A percentile compares a stretch with the other conserved stretches of the same genome.
Conservation (phyloP, 2,113 vertebrate genomes). For the Lontra canadensis region DNA sequence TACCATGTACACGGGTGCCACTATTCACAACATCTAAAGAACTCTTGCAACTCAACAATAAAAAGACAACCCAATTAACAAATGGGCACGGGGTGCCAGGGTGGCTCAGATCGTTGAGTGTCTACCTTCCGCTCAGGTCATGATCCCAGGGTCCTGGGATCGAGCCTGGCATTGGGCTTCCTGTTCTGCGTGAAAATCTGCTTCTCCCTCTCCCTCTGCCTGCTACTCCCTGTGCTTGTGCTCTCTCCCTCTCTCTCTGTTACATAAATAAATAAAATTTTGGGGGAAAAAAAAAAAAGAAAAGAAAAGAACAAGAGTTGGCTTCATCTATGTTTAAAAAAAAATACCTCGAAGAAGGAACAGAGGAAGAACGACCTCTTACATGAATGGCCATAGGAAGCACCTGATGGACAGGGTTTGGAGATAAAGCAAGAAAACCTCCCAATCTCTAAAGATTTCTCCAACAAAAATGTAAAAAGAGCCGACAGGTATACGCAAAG, state of each 20-base stretch:
- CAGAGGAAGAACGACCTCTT: not conserved
- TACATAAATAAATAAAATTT: not conserved
- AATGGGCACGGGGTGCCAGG: not conserved
- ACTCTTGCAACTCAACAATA: not conserved
- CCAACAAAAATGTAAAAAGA: not conserved
- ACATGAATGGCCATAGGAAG: not conserved
- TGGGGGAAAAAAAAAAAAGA: too few relatives aligned
- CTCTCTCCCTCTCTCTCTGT: not conserved
- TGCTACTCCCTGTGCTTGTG: not conserved
- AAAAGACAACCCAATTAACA: not conserved
- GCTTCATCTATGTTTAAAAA: not conserved
- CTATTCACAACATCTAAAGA: not conserved
- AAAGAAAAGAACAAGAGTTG: not conserved
- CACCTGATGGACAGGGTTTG: not conserved
- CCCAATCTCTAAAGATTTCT: not conserved
- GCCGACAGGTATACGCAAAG: not conserved
- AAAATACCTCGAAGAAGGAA: not conserved
- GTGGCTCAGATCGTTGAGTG: not conserved
- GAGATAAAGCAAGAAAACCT: not conserved
- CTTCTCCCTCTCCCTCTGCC: not conserved
- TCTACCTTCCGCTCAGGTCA: not conserved
- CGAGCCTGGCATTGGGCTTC: not conserved
- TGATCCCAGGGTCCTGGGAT: not conserved
- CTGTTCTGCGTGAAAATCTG: not conserved
- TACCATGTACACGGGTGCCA: too few relatives aligned